phyloP scores from a whole-genome alignment of 2,797 vertebrate species.

The Tapirus indicus region DNA sequence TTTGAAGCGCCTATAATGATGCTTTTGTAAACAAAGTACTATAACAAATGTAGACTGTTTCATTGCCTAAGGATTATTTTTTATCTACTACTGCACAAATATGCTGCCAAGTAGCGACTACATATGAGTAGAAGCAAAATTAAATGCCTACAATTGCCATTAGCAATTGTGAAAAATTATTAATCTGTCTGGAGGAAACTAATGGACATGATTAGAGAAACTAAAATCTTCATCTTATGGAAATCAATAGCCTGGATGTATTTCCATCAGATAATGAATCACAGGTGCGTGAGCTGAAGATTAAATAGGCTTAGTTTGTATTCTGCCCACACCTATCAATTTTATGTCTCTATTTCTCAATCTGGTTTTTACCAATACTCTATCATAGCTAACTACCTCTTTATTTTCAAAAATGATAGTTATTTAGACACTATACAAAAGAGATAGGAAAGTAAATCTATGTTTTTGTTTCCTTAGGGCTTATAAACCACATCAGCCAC shows the following conservation, averaged over 20 bases:
- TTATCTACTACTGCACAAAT: conserved; percentile 56
- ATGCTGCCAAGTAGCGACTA: background rate
- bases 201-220: conserved; percentile 76
- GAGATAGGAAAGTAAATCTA: background rate
- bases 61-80: conserved; percentile 53
- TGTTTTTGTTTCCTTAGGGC: background rate
- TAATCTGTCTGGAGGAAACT: conserved; percentile 71
- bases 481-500: conserved; percentile 34
- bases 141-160: conserved; percentile 72
- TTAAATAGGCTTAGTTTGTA: conserved; percentile 52
- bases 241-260: conserved; percentile 74
- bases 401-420: conserved; percentile 53
- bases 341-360: conserved; percentile 6
- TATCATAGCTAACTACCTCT: conserved; percentile 2
- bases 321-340: conserved; percentile 27
- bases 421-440: conserved; percentile 9
- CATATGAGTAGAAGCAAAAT: conserved; percentile 47
- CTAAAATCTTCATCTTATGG: conserved; percentile 69
- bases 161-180: conserved; percentile 74
- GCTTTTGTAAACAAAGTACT: conserved; percentile 62
- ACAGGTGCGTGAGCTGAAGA: conserved; percentile 46
- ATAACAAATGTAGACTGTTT: conserved; percentile 54
- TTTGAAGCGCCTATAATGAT: conserved; percentile 60
- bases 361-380: conserved; percentile 51
- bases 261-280: conserved; percentile 74